Conservation (phyloP, 2,888 invertebrate species). For the Hypercompe scribonia region DNA sequence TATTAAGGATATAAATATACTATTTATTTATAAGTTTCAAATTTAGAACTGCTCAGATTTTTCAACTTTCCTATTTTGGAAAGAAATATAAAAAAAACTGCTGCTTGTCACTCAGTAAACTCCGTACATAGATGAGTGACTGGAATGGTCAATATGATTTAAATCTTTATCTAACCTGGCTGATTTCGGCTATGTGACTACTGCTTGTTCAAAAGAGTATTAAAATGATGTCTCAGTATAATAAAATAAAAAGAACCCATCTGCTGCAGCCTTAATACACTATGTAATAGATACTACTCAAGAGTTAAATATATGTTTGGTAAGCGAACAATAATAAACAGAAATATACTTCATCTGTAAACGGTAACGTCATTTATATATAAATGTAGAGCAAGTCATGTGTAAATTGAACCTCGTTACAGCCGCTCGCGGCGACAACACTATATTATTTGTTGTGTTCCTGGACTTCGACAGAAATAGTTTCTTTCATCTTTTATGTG, state of each 20-base stretch:
- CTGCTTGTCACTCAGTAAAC: too few relatives aligned
- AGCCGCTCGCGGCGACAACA: slow-evolving; percentile 10
- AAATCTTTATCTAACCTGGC: too few relatives aligned
- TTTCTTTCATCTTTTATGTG: neutral
- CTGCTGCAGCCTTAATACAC: neutral
- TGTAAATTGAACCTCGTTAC: slow-evolving; percentile 25
- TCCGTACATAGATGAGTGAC: neutral
- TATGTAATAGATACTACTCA: neutral
- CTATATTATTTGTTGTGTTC: slow-evolving; percentile 18
- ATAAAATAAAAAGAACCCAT: neutral
- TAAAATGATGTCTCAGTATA: neutral
- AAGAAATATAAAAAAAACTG: neutral
- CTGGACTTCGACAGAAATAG: slow-evolving; percentile 1
- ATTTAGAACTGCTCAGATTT: neutral
- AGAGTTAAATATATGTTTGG: neutral
- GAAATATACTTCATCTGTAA: neutral
- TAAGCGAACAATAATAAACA: slow-evolving; percentile 4
- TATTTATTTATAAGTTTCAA: neutral
- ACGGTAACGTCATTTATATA: neutral
- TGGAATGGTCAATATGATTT: too few relatives aligned
- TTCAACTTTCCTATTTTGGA: neutral
- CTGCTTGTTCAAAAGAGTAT: too few relatives aligned
- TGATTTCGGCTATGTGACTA: too few relatives aligned
- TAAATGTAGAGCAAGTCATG: slow-evolving; percentile 15
- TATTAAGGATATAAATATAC: neutral